phyloP scores from a whole-genome alignment of 2,113 vertebrate genomes.

The Laticauda colubrina region DNA sequence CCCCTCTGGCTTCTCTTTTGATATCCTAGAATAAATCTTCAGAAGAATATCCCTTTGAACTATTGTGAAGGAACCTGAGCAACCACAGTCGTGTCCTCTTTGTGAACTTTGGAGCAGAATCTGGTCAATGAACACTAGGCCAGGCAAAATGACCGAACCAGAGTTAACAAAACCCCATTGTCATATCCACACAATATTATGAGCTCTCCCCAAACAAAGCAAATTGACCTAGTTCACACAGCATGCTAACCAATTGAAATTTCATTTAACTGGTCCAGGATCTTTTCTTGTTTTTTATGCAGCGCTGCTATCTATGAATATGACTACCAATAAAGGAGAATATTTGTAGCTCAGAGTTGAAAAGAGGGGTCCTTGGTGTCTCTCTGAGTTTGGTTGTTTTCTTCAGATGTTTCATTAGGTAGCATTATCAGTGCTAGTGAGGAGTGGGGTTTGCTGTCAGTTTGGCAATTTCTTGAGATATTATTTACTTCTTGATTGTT shows the following conservation, averaged over 20 bases:
- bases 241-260: not conserved
- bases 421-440: not conserved
- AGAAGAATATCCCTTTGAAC: not conserved
- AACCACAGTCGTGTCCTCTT: not conserved
- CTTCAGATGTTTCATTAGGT: not conserved
- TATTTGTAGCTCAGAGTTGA: not conserved
- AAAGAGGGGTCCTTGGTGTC: not conserved
- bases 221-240: not conserved
- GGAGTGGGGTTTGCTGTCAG: not conserved
- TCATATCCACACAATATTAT: not conserved
- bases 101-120: not conserved
- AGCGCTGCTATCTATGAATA: not conserved
- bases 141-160: not conserved
- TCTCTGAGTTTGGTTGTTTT: not conserved
- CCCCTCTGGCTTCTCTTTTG: not conserved
- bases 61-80: not conserved
- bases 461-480: not conserved
- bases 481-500: not conserved
- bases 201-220: not conserved
- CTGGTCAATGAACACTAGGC: not conserved
- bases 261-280: not conserved
- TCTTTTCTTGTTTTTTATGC: not conserved
- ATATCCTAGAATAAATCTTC: not conserved
- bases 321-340: not conserved
- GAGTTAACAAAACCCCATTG: not conserved